These are phyloP conservation scores for Acromyrmex echinatior DNA, from an alignment of 1,140 invertebrate genomes.

Conservation along the genomic window DNA sequence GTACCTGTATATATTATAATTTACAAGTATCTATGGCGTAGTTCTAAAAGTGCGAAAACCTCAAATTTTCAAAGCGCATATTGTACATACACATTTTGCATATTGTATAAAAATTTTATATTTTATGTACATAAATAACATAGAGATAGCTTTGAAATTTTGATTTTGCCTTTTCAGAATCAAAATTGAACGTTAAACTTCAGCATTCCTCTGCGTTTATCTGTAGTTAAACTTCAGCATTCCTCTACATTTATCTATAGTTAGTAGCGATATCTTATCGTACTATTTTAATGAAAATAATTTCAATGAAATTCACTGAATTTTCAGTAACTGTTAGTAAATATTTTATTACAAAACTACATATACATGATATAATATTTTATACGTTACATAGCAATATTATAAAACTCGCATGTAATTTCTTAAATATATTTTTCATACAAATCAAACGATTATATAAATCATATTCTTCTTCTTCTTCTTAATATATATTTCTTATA, in stretches of 20 bases:
- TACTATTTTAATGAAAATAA: slow-evolving; percentile 22
- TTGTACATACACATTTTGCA: not conserved
- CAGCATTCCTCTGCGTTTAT: not conserved
- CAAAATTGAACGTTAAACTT: not conserved
- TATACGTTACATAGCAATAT: not conserved
- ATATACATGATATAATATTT: slow-evolving; percentile 13
- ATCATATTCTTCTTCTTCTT: too few relatives aligned
- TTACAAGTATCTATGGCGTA: not conserved
- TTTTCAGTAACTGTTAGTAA: not conserved
- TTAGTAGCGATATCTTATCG: not conserved
- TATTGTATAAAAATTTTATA: slow-evolving; percentile 13
- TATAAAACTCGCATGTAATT: not conserved
- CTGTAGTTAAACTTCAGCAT: not conserved
- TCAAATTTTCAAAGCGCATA: not conserved
- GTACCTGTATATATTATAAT: too few relatives aligned
- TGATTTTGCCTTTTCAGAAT: not conserved
- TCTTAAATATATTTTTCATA: not conserved
- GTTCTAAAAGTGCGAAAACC: slow-evolving; percentile 18
- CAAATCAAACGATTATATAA: not conserved
- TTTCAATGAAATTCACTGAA: not conserved
- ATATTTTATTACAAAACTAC: slow-evolving; percentile 31
- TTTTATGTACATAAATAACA: not conserved
- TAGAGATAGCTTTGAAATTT: slow-evolving; percentile 1
- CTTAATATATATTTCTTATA: not conserved
- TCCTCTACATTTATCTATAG: not conserved